A percentile compares a stretch with the other conserved stretches of the same genome.
These are phyloP conservation scores for Heliconius ismenius DNA, from an alignment of 2,888 invertebrate genomes.

Conservation along the genomic window DNA sequence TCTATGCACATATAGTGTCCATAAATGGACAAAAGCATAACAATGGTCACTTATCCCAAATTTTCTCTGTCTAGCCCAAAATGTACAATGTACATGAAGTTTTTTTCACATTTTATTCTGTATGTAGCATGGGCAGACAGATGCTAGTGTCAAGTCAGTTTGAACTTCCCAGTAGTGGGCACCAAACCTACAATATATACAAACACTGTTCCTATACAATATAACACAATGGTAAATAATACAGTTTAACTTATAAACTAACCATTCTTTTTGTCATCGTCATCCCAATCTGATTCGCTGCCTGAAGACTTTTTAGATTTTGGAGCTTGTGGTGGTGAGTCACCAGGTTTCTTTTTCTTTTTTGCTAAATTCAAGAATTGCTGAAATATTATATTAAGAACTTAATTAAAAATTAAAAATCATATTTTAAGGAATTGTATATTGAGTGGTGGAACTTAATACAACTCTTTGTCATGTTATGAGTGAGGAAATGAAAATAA, in stretches of 20 bases:
- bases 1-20: no score
- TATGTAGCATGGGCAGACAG: no score
- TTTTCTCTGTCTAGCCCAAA: no score
- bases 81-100: no score
- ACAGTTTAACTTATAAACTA: conserved; percentile 45
- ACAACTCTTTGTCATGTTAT: neutral
- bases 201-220: neutral
- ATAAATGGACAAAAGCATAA: no score
- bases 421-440: neutral
- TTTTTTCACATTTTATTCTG: no score
- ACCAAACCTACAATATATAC: neutral
- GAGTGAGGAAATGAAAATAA: neutral
- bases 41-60: no score
- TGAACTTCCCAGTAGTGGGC: neutral
- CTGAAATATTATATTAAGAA: conserved; percentile 68
- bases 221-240: neutral
- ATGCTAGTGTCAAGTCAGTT: no score
- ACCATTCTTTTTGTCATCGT: conserved; percentile 70
- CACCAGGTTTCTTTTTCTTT: conserved; percentile 86
- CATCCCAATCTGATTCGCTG: conserved; percentile 81
- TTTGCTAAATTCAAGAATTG: conserved; percentile 91
- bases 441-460: neutral
- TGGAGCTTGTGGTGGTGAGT: conserved; percentile 69
- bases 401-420: neutral
- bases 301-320: conserved; percentile 80